Base-by-base conservation (phyloP, 2,888 invertebrate species). In the Neoscelio sp. region DNA sequence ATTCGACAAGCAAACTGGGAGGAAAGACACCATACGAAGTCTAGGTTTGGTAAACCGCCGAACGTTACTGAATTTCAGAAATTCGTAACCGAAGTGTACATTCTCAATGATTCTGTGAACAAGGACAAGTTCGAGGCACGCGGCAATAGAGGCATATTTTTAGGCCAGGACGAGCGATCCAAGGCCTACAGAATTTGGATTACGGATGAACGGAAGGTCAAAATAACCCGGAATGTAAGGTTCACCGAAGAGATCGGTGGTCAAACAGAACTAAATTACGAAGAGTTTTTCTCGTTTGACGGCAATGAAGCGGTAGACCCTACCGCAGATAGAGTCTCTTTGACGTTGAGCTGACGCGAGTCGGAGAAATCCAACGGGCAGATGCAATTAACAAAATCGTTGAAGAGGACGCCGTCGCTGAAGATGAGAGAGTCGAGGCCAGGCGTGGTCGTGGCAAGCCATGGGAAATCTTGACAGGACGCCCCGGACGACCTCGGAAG, bases 31-130 rank as follows among this genome's bases (percentile, higher is more conserved):
- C 83, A 2, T 81, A 30, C 64, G 83, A 84, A 42, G 30, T n/a
- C 7, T 62, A n/a, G 78, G 56, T 52, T 44, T 38, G 64, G 73
- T 2, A 75, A 38, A 18, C 20, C 35, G 12, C 83, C 85, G 4
- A 46, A 79, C 26, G 60, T 85, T 3, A 13, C 62, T n/a, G 75
- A 85, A 46, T 30, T 85, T 12, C 52, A 74, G 35, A 65, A 80
- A 6, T 86, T 86, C 76, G 86, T 84, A 48, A 75, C 30, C 42
- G 17, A 44, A 20, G 82, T 62, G 1, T 77, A 48, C 26, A 26
- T 18, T n/a, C 33, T 78, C 7, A 28, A 56, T 10, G 10, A 62
- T 5, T 28, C 15, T 1, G 60, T 40, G 2, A 56, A 46, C 2
- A 73, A 76, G 13, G 68, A 67, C n/a, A 82, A 80, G 20, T 56